Base-by-base conservation (phyloP, 2,797 vertebrate genomes). In the Loriculus beryllinus region DNA sequence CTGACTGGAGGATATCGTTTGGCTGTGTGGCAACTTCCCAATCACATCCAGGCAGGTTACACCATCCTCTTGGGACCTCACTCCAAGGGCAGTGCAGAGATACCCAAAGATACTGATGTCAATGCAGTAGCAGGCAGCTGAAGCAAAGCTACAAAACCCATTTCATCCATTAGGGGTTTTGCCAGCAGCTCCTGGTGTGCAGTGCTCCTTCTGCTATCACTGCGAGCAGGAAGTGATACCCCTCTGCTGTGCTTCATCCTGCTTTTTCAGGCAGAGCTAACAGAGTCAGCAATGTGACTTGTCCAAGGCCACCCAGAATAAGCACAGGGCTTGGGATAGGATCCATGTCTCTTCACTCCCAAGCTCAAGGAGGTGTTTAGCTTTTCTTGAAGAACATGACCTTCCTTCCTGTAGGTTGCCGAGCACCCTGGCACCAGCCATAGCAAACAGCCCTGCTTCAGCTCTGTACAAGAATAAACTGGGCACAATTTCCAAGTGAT, bases 271-370 rank as follows among this genome's bases (percentile, higher is more conserved):
- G 49, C 83, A 90, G 39, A 87, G 77, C 72, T 79, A 93, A 89
- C 88, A 90, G 69, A 88, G 33, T 69, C 64, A 90, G 85, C 69
- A 91, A 8, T 70, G 78, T 76, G 80, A 65, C 65, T 92, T 92
- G 60, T 90, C 91, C 85, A 90, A 91, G 95, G 90, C 96, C 97
- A 96, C 96, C 92, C 95, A 96, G 90, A 91, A 94, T 3, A 47
- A 92, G 89, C 70, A 54, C 37, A 70, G 70, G 28, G 47, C 26
- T 93, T 94, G 84, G 94, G 59, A 94, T 7, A 63, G 42, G 79
- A 92, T 71, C 77, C 82, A 67, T 57, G 70, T 82, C 84, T 77
- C 42, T 68, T 91, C 14, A 2, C n/a, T 90, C 68, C 26, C 21
- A 67, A 88, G 67, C 18, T 77, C 45, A 77, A 74, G 70, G 35